Base-by-base conservation (phyloP, 2,113 vertebrate genomes). In the Colaptes auratus region DNA sequence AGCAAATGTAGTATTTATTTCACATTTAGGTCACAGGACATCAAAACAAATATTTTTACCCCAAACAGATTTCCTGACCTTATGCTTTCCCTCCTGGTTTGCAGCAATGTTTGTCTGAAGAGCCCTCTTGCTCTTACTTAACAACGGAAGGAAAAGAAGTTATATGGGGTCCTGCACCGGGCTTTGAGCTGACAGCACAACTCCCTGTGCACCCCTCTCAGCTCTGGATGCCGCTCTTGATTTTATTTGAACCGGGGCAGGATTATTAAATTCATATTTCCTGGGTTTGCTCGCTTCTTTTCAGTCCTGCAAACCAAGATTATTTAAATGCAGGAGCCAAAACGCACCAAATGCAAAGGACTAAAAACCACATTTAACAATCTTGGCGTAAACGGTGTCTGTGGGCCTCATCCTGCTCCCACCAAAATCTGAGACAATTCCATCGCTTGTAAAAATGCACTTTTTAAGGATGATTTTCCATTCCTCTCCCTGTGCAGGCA, bases 1-100 rank as follows among this genome's bases (percentile, higher is more conserved):
- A 91, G 84, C 84, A 90, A 92, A 93, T 84, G 70, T 95, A 66
- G 67, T 33, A 87, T 94, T 93, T 94, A 89, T 96, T 92, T 89
- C 92, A 85, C 84, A 89, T 95, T 92, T 87, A 96, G 92, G 89
- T 94, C 84, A 87, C 71, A 85, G 75, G 72, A 78, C 81, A 93
- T 80, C 94, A 87, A 89, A 95, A 55, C 71, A 89, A 84, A 82
- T 92, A 65, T 25, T 90, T 90, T 94, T 81, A 27, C n/a, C 50
- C 46, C 59, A 89, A 89, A 63, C 23, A 61, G 6, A 52, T 85
- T 85, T 73, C 52, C 52, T 87, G 78, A 87, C 50, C 74, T 87
- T n/a, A 46, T 33, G 50, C 50, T 56, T 89, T 89, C 42, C 33
- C 44, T 89, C 58, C 30, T 61, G 42, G 50, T 81, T 80, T 35